These are phyloP conservation scores for Lordiphosa mommai DNA, from an alignment of 1,140 invertebrate species.

Conservation along the genomic window DNA sequence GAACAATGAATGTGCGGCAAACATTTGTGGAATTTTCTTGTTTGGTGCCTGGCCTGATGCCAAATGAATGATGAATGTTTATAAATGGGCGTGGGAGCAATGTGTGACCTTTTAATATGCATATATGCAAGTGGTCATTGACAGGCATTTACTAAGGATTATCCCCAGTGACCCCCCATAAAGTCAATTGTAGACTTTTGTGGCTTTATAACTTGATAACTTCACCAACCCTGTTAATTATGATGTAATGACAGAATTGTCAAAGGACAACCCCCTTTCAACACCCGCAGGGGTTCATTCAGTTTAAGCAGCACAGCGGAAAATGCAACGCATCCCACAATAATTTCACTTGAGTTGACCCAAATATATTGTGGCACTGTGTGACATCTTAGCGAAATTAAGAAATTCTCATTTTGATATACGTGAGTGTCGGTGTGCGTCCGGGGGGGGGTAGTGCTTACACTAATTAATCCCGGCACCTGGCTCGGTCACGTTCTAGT, in stretches of 20 bases:
- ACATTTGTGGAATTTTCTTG: conserved; percentile 54
- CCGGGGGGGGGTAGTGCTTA: conserved; percentile 7
- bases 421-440: conserved; percentile 2
- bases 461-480: conserved; percentile 59
- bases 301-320: neutral
- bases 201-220: too few species aligned
- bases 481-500: conserved; percentile 48
- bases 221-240: conserved; percentile 41
- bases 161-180: too few species aligned
- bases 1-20: conserved; percentile 32
- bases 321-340: conserved; percentile 27
- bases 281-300: neutral
- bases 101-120: conserved; percentile 53
- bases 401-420: conserved; percentile 47
- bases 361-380: conserved; percentile 23
- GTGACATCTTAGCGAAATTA: conserved; percentile 62
- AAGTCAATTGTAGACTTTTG: too few species aligned
- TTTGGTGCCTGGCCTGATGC: conserved; percentile 30
- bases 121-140: conserved; percentile 23
- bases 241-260: conserved; percentile 23
- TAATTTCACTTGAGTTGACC: conserved; percentile 43
- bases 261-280: conserved; percentile 27
- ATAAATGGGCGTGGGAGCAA: conserved; percentile 61
- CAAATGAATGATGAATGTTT: conserved; percentile 72
- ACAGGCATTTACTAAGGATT: neutral